Evolutionary conservation across 1,140 invertebrate species (phyloP).

Genomic region (Metaphire vulgaris): DNA sequence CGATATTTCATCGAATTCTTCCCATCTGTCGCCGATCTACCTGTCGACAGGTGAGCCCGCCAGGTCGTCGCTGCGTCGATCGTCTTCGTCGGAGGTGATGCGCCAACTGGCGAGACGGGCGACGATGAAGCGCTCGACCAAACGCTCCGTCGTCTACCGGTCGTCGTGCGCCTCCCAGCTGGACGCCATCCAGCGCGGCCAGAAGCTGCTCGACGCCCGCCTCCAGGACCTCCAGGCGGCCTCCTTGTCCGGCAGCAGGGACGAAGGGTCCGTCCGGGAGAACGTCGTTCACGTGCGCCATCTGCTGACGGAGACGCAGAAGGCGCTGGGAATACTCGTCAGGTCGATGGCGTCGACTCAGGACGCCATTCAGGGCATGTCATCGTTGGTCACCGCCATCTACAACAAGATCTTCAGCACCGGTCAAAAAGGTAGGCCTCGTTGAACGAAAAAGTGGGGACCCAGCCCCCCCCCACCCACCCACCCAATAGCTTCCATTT

Average conservation of each 20-base stretch:
- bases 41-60: not conserved
- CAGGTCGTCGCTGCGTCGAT: not conserved
- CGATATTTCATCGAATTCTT: not conserved
- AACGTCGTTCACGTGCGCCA: conserved; percentile 46
- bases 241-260: conserved; percentile 42
- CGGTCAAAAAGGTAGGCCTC: not conserved
- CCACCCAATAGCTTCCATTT: no score
- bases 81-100: conserved; percentile 6
- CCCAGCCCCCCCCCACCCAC: no score
- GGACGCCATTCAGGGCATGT: conserved; percentile 15
- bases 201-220: conserved; percentile 47
- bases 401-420: not conserved
- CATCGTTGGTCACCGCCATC: not conserved
- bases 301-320: conserved; percentile 49
- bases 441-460: no score
- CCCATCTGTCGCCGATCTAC: not conserved
- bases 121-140: not conserved
- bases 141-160: conserved; percentile 33
- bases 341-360: conserved; percentile 47
- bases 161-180: conserved; percentile 46
- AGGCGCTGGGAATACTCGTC: conserved; percentile 47
- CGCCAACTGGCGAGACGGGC: not conserved
- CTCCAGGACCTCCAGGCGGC: conserved; percentile 48
- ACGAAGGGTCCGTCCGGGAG: conserved; percentile 37
- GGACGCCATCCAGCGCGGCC: conserved; percentile 47